Percentiles rank a stretch among this genome's conserved stretches.
Evolutionary conservation across 30 jellyfish, hydroid and myxozoan species (phyloP).

Genomic region (Morbakka virulenta): DNA sequence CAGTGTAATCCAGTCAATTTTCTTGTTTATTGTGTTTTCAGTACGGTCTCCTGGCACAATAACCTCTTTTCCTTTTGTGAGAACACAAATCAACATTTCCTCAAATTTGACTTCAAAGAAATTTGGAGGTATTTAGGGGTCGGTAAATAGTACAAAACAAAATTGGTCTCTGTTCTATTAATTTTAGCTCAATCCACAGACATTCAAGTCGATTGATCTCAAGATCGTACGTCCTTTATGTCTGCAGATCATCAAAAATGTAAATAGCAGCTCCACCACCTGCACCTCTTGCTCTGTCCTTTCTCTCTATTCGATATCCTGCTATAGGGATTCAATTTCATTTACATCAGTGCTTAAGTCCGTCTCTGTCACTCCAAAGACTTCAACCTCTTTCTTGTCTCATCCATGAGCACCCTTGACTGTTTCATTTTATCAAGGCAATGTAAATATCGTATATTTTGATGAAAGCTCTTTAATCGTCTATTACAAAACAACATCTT

Average conservation of each 20-base stretch:
- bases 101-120: not conserved
- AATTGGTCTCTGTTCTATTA: not conserved
- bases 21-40: no score
- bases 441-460: not conserved
- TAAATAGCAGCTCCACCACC: slow-evolving; percentile 44
- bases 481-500: not conserved
- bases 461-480: slow-evolving; percentile 4
- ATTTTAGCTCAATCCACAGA: slow-evolving; percentile 7
- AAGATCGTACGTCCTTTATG: slow-evolving; percentile 13
- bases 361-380: slow-evolving; percentile 4
- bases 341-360: not conserved
- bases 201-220: slow-evolving; percentile 37
- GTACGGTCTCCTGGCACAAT: slow-evolving; percentile 2
- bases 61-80: not conserved
- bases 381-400: not conserved
- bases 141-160: not conserved
- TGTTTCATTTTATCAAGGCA: not conserved
- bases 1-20: no score
- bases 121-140: not conserved
- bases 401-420: not conserved
- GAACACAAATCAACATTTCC: not conserved
- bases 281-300: not conserved
- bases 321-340: no score
- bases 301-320: slow-evolving; percentile 4
- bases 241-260: slow-evolving; percentile 22